Percentiles rank a stretch among this genome's conserved stretches.
phyloP scores from a whole-genome alignment of 2,797 vertebrate species.

The Acestrorhynchus altus region DNA sequence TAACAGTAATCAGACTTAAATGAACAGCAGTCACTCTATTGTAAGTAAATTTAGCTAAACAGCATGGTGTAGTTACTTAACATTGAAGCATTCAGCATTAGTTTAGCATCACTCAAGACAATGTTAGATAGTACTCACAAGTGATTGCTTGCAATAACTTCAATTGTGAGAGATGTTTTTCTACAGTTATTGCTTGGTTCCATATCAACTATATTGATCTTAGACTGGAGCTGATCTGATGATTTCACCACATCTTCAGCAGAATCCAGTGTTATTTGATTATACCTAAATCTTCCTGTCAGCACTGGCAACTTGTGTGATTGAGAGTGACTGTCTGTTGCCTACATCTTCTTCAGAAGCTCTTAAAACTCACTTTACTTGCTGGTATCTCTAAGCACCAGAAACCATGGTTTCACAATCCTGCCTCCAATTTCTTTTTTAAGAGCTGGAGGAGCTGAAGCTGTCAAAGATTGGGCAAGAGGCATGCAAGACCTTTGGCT shows the following conservation, averaged over 20 bases:
- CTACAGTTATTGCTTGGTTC: too few species aligned
- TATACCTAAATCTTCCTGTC: not conserved
- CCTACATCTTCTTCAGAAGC: constrained; percentile 16
- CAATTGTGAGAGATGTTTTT: too few species aligned
- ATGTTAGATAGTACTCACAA: too few species aligned
- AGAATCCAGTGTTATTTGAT: not conserved
- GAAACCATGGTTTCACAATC: not conserved
- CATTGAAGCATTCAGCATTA: too few species aligned
- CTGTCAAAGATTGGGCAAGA: constrained; percentile 31
- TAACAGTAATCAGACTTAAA: too few species aligned
- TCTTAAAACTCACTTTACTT: constrained; percentile 28
- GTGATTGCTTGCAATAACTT: too few species aligned
- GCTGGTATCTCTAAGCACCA: constrained; percentile 35
- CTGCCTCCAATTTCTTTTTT: constrained; percentile 17
- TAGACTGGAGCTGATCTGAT: not conserved
- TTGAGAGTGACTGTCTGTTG: constrained; percentile 1
- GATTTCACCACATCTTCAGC: not conserved
- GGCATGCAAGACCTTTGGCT: constrained; percentile 26
- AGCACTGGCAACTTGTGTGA: not conserved
- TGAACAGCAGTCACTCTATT: too few species aligned
- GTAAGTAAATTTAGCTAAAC: too few species aligned
- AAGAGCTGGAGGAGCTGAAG: constrained; percentile 21
- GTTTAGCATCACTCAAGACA: too few species aligned
- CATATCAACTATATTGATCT: not conserved
- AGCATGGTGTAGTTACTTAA: too few species aligned